phyloP scores from a whole-genome alignment of 2,797 vertebrate species.

The Hydrocynus forskahlii region DNA sequence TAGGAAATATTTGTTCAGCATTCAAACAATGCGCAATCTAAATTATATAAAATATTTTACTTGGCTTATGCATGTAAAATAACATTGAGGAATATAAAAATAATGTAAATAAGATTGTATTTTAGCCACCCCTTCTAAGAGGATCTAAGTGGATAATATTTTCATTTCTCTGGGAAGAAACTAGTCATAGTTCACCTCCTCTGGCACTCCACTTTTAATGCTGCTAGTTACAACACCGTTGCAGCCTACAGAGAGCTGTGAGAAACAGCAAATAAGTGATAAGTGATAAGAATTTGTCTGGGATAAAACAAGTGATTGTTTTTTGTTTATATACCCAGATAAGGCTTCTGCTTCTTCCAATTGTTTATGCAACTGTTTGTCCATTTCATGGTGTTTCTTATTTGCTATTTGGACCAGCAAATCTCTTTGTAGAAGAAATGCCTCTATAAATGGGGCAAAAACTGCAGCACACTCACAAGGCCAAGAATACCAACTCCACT shows the following conservation, averaged over 20 bases:
- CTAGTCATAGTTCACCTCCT: neutral
- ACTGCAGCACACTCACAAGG: slow-evolving; percentile 32
- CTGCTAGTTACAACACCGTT: neutral
- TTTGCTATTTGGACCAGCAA: slow-evolving; percentile 2
- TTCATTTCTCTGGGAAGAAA: neutral
- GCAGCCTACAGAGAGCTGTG: neutral
- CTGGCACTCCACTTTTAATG: neutral
- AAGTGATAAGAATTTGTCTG: slow-evolving; percentile 32
- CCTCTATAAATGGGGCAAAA: slow-evolving; percentile 48
- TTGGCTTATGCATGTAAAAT: no score
- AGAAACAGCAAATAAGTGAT: slow-evolving; percentile 28
- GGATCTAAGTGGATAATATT: neutral
- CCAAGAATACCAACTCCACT: slow-evolving; percentile 40
- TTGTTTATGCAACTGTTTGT: slow-evolving; percentile 49
- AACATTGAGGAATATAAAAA: no score
- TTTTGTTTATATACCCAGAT: slow-evolving; percentile 37
- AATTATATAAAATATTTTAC: no score
- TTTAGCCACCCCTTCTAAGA: no score
- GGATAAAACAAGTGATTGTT: slow-evolving; percentile 35
- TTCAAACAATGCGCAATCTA: no score
- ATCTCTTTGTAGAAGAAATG: slow-evolving; percentile 37
- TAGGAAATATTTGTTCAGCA: no score
- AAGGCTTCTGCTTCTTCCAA: neutral
- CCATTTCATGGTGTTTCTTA: slow-evolving; percentile 41
- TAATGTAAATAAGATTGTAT: no score